Evolutionary conservation across 2,113 vertebrate species (phyloP).

Genomic region (Pimephales promelas): DNA sequence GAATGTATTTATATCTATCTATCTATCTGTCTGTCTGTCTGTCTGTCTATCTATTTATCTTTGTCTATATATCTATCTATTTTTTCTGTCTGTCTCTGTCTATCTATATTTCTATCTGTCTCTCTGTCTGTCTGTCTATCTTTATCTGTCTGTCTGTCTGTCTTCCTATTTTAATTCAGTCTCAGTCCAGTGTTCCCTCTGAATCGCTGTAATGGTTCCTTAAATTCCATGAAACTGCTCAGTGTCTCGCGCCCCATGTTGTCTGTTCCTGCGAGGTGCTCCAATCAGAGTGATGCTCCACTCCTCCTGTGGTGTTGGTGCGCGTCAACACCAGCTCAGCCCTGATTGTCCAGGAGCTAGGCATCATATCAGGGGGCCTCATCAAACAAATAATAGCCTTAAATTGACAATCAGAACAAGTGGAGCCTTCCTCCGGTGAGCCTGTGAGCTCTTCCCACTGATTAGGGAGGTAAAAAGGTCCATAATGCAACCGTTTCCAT

Average conservation of each 20-base stretch:
- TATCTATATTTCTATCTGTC: background rate
- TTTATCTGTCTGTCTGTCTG: background rate
- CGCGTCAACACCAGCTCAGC: slow-evolving; percentile 32
- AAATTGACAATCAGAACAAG: slow-evolving; percentile 54
- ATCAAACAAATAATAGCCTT: slow-evolving; percentile 57
- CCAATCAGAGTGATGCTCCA: slow-evolving; percentile 49
- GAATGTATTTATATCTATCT: too few species aligned
- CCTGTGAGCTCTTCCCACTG: slow-evolving; percentile 30
- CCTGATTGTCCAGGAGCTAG: slow-evolving; percentile 52
- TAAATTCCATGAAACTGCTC: slow-evolving; percentile 23
- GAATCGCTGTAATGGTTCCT: slow-evolving; percentile 7
- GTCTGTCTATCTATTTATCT: too few species aligned
- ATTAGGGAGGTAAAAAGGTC: slow-evolving; percentile 24
- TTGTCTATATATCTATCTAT: too few species aligned
- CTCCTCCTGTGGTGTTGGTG: slow-evolving; percentile 41
- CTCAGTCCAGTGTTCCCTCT: background rate
- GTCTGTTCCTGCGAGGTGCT: slow-evolving; percentile 18
- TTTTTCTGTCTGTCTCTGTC: too few species aligned
- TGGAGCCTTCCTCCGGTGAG: slow-evolving; percentile 26
- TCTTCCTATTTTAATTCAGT: background rate
- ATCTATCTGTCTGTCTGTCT: too few species aligned
- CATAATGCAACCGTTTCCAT: slow-evolving; percentile 5
- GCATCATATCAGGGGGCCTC: slow-evolving; percentile 57
- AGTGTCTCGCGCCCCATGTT: slow-evolving; percentile 30
- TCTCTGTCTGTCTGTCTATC: background rate